phyloP scores from a whole-genome alignment of 35 echinoderm and acorn worm genomes.

The Strongylocentrotus purpuratus region DNA sequence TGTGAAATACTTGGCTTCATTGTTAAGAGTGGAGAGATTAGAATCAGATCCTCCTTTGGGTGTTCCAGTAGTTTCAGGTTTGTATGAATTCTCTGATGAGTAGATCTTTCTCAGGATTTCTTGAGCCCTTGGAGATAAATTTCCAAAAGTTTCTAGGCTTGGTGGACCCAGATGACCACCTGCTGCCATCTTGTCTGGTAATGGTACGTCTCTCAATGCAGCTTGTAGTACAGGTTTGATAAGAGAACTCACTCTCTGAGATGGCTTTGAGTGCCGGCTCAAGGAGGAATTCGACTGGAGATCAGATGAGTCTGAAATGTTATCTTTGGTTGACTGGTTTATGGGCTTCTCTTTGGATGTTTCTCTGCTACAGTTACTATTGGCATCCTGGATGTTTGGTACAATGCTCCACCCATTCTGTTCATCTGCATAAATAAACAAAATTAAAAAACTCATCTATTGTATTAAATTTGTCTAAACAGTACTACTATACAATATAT shows the following conservation, averaged over 20 bases:
- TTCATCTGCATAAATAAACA: neutral
- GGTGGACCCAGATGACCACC: constrained; percentile 41
- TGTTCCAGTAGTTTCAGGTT: neutral
- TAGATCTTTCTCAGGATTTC: constrained; percentile 92
- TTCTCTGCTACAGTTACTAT: neutral
- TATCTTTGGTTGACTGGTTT: neutral
- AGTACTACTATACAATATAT: too few species aligned
- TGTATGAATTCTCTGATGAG: neutral
- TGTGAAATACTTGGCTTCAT: neutral
- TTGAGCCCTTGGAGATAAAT: constrained; percentile 81
- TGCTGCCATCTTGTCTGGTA: neutral
- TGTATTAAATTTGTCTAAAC: neutral
- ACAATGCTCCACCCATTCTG: neutral
- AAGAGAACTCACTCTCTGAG: neutral
- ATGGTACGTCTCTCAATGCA: neutral
- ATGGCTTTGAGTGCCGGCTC: too few species aligned
- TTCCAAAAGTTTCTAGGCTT: constrained; percentile 71
- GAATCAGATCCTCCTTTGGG: constrained; percentile 6
- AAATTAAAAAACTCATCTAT: neutral
- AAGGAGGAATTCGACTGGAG: neutral
- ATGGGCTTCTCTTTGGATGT: neutral
- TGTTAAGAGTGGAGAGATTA: neutral
- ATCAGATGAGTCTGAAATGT: neutral
- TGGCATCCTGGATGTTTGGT: neutral
- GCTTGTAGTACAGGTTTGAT: neutral